Conservation (phyloP, 53 echinoderm and acorn worm species). For the Mesocentrotus franciscanus region DNA sequence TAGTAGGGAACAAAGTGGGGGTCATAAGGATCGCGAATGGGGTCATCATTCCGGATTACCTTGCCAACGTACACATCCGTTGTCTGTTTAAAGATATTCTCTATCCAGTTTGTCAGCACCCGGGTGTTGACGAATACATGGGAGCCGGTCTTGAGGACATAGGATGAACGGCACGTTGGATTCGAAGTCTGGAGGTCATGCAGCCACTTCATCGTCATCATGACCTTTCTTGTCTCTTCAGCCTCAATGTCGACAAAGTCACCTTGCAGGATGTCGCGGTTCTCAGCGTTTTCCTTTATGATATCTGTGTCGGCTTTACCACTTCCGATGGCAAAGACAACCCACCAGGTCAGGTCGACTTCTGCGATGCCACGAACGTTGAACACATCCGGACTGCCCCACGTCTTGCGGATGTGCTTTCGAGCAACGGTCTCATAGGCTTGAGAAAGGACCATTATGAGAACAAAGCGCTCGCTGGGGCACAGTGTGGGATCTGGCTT, state of each 20-base stretch:
- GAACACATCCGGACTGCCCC: conserved; percentile 73
- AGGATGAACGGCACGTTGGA: conserved; percentile 72
- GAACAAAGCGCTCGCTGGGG: conserved; percentile 69
- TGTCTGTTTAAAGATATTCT: conserved; percentile 44
- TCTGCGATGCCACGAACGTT: conserved; percentile 3
- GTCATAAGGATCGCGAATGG: conserved; percentile 75
- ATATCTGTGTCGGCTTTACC: conserved; percentile 50
- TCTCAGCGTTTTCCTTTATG: conserved; percentile 50
- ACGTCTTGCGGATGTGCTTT: conserved; percentile 80
- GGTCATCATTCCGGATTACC: conserved; percentile 77
- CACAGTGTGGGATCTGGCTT: conserved; percentile 71
- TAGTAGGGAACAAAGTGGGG: conserved; percentile 77
- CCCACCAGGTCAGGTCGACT: conserved; percentile 78
- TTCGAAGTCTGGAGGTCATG: conserved; percentile 50
- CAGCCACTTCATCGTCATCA: conserved; percentile 84
- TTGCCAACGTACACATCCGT: conserved; percentile 81
- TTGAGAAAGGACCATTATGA: conserved; percentile 74
- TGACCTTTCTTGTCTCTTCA: conserved; percentile 89
- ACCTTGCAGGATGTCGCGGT: conserved; percentile 88
- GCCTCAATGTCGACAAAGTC: conserved; percentile 78
- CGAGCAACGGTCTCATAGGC: conserved; percentile 67
- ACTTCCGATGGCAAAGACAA: conserved; percentile 80
- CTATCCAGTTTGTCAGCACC: conserved; percentile 76
- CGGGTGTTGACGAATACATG: conserved; percentile 86
- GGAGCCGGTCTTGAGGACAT: conserved; percentile 79